Evolutionary conservation across 30 jellyfish, hydroid and myxozoan genomes (phyloP), one percentile per base, ranked within the genome.

Genomic region (Cassiopea xamachana): DNA sequence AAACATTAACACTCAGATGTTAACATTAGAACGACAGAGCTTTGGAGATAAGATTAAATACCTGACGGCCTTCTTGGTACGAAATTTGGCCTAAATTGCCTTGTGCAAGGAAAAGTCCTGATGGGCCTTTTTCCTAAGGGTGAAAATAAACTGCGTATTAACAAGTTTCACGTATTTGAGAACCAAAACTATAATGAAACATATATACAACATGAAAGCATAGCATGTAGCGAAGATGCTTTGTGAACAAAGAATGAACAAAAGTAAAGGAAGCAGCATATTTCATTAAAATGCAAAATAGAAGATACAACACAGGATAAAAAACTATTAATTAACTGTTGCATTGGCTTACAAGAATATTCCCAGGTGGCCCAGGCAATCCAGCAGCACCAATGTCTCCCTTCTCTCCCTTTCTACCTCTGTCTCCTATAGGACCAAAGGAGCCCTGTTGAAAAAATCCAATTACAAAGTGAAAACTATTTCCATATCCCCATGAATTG

Each of bases 371-470:
- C 19, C 98, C 98, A 59, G 97, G 92, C 6, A 83, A 45, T 9
- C 98, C 98, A 69, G 75, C 80, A 17, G 67, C 72, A 58, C 98
- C 98, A 70, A 83, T 89, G 46, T 73, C 82, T 82, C 98, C 98
- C 55, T 87, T 91, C 75, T 84, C 87, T 44, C 98, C 98, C 51
- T 78, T 78, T 60, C 60, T 2, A 19, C 90, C 90, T 7, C 17
- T 10, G 48, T 82, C 82, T 7, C 90, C 90, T 9, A 27, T 8
- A 39, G 49, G 58, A 47, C 90, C 90, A 51, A 69, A 2, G 67
- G 13, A 12, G 18, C 90, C 90, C 90, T 82, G 58, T 12, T 64
- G 43, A 64, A 64, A 64, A 64, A 17, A 14, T 64, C 15, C 15
- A 64, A 17, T 3, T 3, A 73, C 15, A 48, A 73, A 73, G 18